Evolutionary conservation across 2,888 invertebrate species (phyloP).

Genomic region (Hymenopus coronatus): DNA sequence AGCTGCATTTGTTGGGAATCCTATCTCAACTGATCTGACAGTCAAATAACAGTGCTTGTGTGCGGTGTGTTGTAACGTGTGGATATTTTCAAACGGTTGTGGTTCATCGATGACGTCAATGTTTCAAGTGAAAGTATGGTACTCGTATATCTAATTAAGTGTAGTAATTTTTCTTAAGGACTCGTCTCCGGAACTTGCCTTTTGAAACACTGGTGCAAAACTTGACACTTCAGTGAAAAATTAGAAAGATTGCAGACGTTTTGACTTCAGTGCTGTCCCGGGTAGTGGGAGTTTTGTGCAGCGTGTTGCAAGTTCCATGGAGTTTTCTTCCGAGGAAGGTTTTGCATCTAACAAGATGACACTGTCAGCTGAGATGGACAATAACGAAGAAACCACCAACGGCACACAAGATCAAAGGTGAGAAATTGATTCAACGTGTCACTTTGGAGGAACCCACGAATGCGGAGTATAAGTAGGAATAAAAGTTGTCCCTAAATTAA

Average conservation of each 20-base stretch:
- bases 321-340: slow-evolving; percentile 21
- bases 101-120: background rate
- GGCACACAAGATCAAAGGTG: background rate
- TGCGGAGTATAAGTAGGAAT: no score
- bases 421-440: background rate
- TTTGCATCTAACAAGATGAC: slow-evolving; percentile 22
- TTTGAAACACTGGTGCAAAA: background rate
- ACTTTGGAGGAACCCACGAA: no score
- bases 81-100: background rate
- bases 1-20: background rate
- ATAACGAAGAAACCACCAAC: slow-evolving; percentile 13
- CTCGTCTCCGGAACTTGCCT: background rate
- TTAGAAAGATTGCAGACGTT: background rate
- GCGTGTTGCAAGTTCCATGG: slow-evolving; percentile 13
- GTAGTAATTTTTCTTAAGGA: background rate
- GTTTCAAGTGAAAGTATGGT: background rate
- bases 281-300: background rate
- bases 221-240: no score
- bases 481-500: no score
- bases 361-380: slow-evolving; percentile 25
- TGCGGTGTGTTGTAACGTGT: background rate
- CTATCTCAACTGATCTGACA: background rate
- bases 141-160: background rate
- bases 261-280: background rate
- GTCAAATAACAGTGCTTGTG: background rate